These are phyloP conservation scores for Otolemur crassicaudatus DNA, from an alignment of 2,797 vertebrate genomes.

Conservation along the genomic window DNA sequence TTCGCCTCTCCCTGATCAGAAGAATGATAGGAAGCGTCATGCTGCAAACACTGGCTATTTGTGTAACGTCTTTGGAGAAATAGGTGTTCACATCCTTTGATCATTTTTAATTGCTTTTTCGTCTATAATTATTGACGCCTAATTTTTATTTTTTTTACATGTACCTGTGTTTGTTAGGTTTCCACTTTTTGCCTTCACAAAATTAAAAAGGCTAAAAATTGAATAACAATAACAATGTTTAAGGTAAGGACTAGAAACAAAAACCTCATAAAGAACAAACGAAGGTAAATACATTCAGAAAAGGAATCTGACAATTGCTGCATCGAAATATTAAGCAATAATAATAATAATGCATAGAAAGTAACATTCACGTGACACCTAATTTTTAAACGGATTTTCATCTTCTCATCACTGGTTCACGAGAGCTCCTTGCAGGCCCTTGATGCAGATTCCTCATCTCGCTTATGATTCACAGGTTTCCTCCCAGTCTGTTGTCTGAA, in stretches of 20 bases:
- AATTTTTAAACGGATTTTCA: background rate
- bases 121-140: background rate
- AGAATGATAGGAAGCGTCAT: background rate
- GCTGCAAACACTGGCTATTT: background rate
- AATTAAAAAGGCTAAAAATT: no score
- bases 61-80: background rate
- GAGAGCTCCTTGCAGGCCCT: background rate
- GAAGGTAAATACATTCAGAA: no score
- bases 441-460: background rate
- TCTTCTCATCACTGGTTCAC: background rate
- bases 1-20: background rate
- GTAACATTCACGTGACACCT: background rate
- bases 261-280: no score
- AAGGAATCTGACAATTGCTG: no score
- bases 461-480: constrained; percentile 9
- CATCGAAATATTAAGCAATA: no score
- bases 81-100: background rate
- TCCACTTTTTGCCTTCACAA: no score
- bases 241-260: no score
- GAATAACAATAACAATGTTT: no score
- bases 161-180: no score
- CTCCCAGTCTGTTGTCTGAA: background rate
- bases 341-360: no score
- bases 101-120: background rate
- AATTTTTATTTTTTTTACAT: background rate